A percentile compares a stretch with the other conserved stretches of the same genome.
phyloP scores from a whole-genome alignment of 1,140 invertebrate species.

The Drosophila lini region DNA sequence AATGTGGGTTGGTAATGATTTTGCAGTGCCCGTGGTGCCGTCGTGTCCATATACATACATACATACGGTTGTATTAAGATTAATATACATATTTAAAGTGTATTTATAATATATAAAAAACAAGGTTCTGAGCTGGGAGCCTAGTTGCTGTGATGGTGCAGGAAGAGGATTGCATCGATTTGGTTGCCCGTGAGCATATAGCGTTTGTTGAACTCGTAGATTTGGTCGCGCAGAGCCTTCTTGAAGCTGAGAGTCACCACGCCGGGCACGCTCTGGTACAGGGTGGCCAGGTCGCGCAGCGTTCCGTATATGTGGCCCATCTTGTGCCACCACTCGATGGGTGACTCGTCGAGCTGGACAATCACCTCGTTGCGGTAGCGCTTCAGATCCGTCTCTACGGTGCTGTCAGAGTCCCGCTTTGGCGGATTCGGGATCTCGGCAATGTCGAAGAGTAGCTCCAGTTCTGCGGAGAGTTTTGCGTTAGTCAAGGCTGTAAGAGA shows the following conservation, averaged over 20 bases:
- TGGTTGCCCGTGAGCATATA: constrained; percentile 74
- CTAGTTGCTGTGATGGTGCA: constrained; percentile 66
- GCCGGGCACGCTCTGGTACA: constrained; percentile 79
- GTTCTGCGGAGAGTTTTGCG: constrained; percentile 40
- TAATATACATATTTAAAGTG: constrained; percentile 20
- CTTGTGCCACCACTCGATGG: constrained; percentile 74
- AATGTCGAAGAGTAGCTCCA: constrained; percentile 78
- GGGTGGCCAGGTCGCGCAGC: constrained; percentile 63
- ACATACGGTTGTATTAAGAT: constrained; percentile 27
- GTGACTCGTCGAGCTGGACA: constrained; percentile 75
- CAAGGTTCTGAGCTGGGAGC: constrained; percentile 1
- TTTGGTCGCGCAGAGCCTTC: constrained; percentile 71
- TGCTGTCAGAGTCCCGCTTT: constrained; percentile 58
- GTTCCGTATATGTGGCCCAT: constrained; percentile 78
- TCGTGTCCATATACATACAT: constrained; percentile 28
- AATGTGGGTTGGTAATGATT: neutral
- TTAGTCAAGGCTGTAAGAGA: neutral
- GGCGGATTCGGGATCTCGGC: constrained; percentile 57
- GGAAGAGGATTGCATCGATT: constrained; percentile 77
- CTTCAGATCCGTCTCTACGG: constrained; percentile 74
- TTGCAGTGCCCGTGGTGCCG: constrained; percentile 26
- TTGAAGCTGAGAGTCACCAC: constrained; percentile 78
- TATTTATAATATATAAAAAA: constrained; percentile 38
- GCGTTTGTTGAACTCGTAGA: constrained; percentile 74
- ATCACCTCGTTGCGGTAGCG: constrained; percentile 77